Conservation (phyloP, 2,797 vertebrate species). For the Rhodeus uyekii region DNA sequence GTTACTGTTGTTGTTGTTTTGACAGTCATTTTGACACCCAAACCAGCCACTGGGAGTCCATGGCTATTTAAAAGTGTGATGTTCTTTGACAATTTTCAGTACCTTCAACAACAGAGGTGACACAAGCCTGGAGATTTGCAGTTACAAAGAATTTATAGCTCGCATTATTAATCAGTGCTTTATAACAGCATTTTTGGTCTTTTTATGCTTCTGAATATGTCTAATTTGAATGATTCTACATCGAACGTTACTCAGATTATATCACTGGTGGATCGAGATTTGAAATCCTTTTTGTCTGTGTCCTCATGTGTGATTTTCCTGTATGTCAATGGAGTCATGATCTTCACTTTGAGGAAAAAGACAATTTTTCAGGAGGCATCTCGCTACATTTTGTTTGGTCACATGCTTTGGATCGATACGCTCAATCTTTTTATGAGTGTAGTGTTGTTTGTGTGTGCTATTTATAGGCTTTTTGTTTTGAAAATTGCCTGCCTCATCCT, state of each 20-base stretch:
- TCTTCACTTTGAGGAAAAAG: constrained; percentile 63
- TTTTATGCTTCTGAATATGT: background rate
- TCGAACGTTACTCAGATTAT: background rate
- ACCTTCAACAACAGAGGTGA: background rate
- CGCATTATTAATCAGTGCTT: background rate
- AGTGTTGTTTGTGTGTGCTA: constrained; percentile 60
- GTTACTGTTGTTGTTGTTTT: background rate
- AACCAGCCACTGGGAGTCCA: background rate
- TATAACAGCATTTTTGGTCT: background rate
- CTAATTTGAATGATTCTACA: background rate
- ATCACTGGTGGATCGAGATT: background rate
- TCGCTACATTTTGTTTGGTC: constrained; percentile 69
- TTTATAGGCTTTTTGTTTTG: constrained; percentile 25
- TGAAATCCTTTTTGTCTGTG: constrained; percentile 15
- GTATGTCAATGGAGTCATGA: constrained; percentile 63
- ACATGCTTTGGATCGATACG: constrained; percentile 61
- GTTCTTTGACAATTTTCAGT: background rate
- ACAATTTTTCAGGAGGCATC: constrained; percentile 61
- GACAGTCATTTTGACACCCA: background rate
- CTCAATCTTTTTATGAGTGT: constrained; percentile 22
- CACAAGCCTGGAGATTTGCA: background rate
- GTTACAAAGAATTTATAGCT: background rate
- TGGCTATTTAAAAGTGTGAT: constrained; percentile 11
- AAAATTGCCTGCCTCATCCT: constrained; percentile 52
- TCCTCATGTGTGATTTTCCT: constrained; percentile 15